These are phyloP conservation scores for Lasioglossum lativentre DNA, from an alignment of 2,888 invertebrate species.

Conservation along the genomic window DNA sequence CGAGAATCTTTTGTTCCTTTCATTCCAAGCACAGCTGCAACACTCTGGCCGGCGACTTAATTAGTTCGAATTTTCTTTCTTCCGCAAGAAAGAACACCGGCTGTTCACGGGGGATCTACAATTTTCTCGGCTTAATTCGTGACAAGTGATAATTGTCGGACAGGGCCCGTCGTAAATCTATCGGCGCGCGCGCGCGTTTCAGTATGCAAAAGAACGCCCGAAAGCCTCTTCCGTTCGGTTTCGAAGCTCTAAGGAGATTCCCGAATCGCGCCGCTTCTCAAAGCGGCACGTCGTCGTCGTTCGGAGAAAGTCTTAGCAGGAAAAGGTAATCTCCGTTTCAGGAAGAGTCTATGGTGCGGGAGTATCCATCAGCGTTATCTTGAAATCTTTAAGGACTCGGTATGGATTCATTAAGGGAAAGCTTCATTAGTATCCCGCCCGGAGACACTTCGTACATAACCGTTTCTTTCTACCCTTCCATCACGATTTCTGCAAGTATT, in stretches of 20 bases:
- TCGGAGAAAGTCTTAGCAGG: slow-evolving; percentile 51
- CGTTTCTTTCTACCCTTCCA: slow-evolving; percentile 30
- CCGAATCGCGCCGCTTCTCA: slow-evolving; percentile 26
- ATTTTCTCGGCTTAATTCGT: slow-evolving; percentile 46
- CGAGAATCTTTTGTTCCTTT: slow-evolving; percentile 21
- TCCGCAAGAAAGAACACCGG: neutral
- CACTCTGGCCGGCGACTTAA: slow-evolving; percentile 37
- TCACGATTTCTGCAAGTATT: neutral
- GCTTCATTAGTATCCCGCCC: slow-evolving; percentile 79
- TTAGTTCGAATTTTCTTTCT: slow-evolving; percentile 35
- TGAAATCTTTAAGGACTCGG: slow-evolving; percentile 69
- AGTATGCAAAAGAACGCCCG: slow-evolving; percentile 49
- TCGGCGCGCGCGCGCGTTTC: slow-evolving; percentile 18
- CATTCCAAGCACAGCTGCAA: slow-evolving; percentile 2
- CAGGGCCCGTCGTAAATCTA: slow-evolving; percentile 52
- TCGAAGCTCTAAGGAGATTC: slow-evolving; percentile 28
- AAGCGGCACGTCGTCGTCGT: slow-evolving; percentile 29
- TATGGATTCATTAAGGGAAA: slow-evolving; percentile 81
- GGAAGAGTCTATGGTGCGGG: slow-evolving; percentile 62
- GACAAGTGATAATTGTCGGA: slow-evolving; percentile 56
- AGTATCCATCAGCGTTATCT: slow-evolving; percentile 74
- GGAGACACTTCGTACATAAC: slow-evolving; percentile 61
- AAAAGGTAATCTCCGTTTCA: slow-evolving; percentile 57
- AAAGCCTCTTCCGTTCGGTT: slow-evolving; percentile 1
- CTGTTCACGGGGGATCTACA: neutral